Evolutionary conservation across 1,140 invertebrate genomes (phyloP).

Genomic region (Linepithema humile): DNA sequence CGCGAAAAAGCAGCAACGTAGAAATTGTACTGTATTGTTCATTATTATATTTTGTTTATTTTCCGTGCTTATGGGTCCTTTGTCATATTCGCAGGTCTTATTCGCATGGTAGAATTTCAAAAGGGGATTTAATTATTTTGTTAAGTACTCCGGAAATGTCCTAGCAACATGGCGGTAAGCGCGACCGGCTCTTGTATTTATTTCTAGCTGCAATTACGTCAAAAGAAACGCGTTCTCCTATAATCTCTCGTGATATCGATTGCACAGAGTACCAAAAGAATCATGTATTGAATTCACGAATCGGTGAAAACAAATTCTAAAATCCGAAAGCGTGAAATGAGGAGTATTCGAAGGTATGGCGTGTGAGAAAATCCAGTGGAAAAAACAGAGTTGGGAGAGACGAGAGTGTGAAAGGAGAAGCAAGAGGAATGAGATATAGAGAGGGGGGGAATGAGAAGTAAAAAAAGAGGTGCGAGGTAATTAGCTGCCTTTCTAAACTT

Average conservation of each 20-base stretch:
- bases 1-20: not conserved
- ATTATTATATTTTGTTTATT: not conserved
- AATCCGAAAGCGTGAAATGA: constrained; percentile 12
- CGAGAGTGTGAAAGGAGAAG: not conserved
- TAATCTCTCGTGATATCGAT: constrained; percentile 43
- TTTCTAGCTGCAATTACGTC: not conserved
- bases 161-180: not conserved
- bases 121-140: constrained; percentile 22
- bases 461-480: constrained; percentile 50
- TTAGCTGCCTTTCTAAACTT: constrained; percentile 63
- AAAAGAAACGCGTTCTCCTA: constrained; percentile 21
- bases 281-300: not conserved
- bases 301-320: constrained; percentile 32
- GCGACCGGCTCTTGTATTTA: not conserved
- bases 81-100: not conserved
- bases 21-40: not conserved
- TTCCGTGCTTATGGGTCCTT: not conserved
- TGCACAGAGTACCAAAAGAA: constrained; percentile 45
- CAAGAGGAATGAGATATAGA: not conserved
- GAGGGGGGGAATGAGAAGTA: not conserved
- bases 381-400: not conserved
- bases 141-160: not conserved
- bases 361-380: not conserved
- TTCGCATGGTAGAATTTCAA: not conserved
- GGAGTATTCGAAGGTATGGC: not conserved